Base-by-base conservation (phyloP, 1,140 invertebrate species). In the Drosophila subobscura region DNA sequence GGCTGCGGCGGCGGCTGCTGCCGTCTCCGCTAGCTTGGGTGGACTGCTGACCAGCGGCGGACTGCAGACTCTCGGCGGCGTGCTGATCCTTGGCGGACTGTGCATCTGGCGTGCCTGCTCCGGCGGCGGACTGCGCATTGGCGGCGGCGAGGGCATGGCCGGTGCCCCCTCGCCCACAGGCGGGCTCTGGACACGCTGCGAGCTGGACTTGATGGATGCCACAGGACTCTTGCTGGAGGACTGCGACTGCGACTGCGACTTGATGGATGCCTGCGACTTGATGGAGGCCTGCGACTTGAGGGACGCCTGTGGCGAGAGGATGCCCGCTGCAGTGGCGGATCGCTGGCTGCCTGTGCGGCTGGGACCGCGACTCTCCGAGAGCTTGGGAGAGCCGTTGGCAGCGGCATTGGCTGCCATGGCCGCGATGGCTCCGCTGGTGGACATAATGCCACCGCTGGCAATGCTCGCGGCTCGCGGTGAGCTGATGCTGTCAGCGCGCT, bases 41-140 rank as follows among this genome's bases (percentile, higher is more conserved):
- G 89, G 89, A 71, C 89, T 91, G 66, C 89, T 89, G 10, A 91
- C 83, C 64, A 91, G 29, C 1, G 85, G 89, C 1, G 89, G 89
- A 54, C 89, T 91, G 67, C 80, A 91, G 40, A 91, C 89, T 2
- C 85, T 64, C 22, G 89, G 89, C 33, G 89, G 89, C 50, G 89
- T 91, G 0, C 85, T 91, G 23, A 91, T 81, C 37, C 81, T 64
- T n/a, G 89, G 89, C 23, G 89, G 89, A 70, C 89, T 91, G 57
- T 91, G 89, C 89, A 91, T 91, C 44, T 80, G 79, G n/a, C 72
- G 64, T 5, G 79, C 65, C 22, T 70, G 40, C 29, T 89, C 63
- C 4, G 74, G 68, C 1, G 77, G 88, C 7, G 81, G 76, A 50
- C 81, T 86, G 23, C 84, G 88, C 84, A 88, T 88, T 37, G 85